These are phyloP conservation scores for Drosophila dunni DNA, from an alignment of 1,140 invertebrate genomes.

Conservation along the genomic window DNA sequence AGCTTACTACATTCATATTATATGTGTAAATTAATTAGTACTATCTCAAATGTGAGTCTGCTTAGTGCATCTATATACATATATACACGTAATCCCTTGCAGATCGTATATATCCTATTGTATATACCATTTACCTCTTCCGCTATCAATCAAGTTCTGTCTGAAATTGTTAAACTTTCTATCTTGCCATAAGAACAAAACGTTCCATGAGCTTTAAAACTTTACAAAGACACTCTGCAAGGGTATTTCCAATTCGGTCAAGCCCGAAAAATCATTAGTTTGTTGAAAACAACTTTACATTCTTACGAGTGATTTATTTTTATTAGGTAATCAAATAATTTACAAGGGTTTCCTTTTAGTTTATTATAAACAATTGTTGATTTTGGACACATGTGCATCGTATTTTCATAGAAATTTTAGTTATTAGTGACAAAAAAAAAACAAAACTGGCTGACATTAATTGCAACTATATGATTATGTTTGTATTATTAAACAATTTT, in stretches of 20 bases:
- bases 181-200: slow-evolving; percentile 1
- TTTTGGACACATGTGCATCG: slow-evolving; percentile 35
- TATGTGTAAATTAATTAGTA: slow-evolving; percentile 34
- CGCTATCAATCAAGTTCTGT: not conserved
- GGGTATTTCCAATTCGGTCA: slow-evolving; percentile 38
- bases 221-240: slow-evolving; percentile 29
- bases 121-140: slow-evolving; percentile 13
- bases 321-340: slow-evolving; percentile 13
- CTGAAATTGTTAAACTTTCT: slow-evolving; percentile 1
- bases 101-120: slow-evolving; percentile 21
- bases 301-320: slow-evolving; percentile 31
- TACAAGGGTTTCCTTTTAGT: slow-evolving; percentile 13
- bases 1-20: slow-evolving; percentile 18
- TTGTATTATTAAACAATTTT: not conserved
- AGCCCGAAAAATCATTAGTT: slow-evolving; percentile 1
- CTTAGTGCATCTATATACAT: slow-evolving; percentile 21
- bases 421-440: slow-evolving; percentile 1
- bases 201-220: slow-evolving; percentile 19
- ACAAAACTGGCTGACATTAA: slow-evolving; percentile 12
- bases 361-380: slow-evolving; percentile 29
- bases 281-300: slow-evolving; percentile 9
- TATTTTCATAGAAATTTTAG: slow-evolving; percentile 26
- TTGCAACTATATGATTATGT: slow-evolving; percentile 5
- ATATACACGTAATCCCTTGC: slow-evolving; percentile 28
- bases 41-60: slow-evolving; percentile 4